Conservation (phyloP, 1,140 invertebrate species). For the Cataglyphis hispanica region DNA sequence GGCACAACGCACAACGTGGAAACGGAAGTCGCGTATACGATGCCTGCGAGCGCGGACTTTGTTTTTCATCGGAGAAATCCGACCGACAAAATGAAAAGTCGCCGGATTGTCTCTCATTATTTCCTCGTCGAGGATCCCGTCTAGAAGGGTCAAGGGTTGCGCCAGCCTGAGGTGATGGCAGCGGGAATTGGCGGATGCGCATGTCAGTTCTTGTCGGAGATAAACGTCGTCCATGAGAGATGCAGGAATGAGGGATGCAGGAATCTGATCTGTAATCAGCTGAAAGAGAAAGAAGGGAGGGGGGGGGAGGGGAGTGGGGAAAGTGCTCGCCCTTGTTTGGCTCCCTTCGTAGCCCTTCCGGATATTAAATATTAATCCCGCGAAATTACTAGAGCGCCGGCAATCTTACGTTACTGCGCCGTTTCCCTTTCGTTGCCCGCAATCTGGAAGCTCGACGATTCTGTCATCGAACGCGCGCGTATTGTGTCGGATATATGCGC, state of each 20-base stretch:
- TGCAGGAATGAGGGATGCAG: neutral
- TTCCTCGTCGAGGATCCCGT: slow-evolving; percentile 27
- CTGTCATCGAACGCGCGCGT: neutral
- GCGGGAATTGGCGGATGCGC: slow-evolving; percentile 42
- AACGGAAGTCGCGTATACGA: slow-evolving; percentile 28
- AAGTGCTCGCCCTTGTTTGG: slow-evolving; percentile 37
- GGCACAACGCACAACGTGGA: slow-evolving; percentile 21
- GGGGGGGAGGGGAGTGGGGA: neutral
- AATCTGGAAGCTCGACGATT: slow-evolving; percentile 77
- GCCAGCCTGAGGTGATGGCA: neutral
- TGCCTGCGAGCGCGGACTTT: slow-evolving; percentile 34
- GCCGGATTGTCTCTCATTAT: slow-evolving; percentile 63
- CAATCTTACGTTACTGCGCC: slow-evolving; percentile 78
- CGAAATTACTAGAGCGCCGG: slow-evolving; percentile 83
- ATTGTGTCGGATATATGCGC: neutral
- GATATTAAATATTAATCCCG: slow-evolving; percentile 86
- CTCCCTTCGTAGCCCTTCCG: slow-evolving; percentile 69
- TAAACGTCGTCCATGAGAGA: slow-evolving; percentile 16
- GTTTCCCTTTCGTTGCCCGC: slow-evolving; percentile 75
- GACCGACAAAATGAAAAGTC: slow-evolving; percentile 30
- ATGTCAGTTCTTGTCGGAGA: slow-evolving; percentile 33
- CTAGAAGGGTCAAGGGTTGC: slow-evolving; percentile 68
- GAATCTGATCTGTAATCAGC: slow-evolving; percentile 17
- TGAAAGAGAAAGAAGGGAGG: slow-evolving; percentile 12
- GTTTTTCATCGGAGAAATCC: slow-evolving; percentile 40